Evolutionary conservation across 92 coral and sea anemone species (phyloP), one percentile per base, ranked within the genome.

Genomic region (Galaxea fascicularis): DNA sequence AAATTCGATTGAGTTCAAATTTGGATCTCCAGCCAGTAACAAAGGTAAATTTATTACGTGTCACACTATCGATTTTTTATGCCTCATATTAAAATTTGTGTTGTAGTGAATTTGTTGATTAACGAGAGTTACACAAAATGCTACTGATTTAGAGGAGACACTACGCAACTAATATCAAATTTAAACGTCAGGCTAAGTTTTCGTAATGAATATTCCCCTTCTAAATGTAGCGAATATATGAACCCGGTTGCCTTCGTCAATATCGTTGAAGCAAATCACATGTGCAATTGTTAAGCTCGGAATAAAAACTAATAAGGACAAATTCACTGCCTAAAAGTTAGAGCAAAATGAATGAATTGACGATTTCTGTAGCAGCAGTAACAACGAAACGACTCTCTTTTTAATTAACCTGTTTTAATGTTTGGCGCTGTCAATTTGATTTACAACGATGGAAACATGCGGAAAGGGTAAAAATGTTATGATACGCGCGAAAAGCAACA

Each of bases 121-220:
- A 80, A 67, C 53, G 41, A 16, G 21, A 51, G 52, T 80, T 79
- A 47, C 65, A 78, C 24, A 70, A 80, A 68, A 68, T 51, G 85
- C 74, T 68, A 80, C 77, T 78, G 53, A 27, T 35, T 49, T 8
- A 14, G 71, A 49, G 30, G 9, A 12, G 25, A 52, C 65, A 17
- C 51, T 11, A 54, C 78, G 53, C 65, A 28, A 52, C n/a, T 81
- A 69, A 81, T 82, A 71, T 82, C 86, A 39, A 82, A 80, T 52
- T 82, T 82, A 69, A 71, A 70, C 70, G 56, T 70, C 78, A 71
- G 30, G 28, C 26, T 82, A 12, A 24, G 71, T 71, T 71, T 82
- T 59, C 21, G 78, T 82, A 82, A 82, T 71, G 67, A 82, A 82
- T 70, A 56, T 69, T 64, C 49, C 65, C 59, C 53, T 49, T 28